Evolutionary conservation across 2,113 vertebrate species (phyloP).

Genomic region (Boulengeromyrus knoepffleri): DNA sequence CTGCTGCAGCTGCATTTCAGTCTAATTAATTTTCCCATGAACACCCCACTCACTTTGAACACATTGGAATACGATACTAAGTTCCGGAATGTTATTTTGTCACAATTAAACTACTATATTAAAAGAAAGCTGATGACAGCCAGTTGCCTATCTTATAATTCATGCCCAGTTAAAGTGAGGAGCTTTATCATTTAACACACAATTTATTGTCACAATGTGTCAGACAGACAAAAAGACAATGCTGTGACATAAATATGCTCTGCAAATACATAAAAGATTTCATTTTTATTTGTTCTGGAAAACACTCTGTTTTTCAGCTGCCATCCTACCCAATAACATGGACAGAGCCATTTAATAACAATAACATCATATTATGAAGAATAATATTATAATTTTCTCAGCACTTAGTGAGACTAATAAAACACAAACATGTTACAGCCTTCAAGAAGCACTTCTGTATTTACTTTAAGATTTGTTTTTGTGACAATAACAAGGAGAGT

Average conservation of each 20-base stretch:
- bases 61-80: background rate
- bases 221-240: background rate
- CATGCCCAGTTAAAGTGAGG: background rate
- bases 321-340: background rate
- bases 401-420: background rate
- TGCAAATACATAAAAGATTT: background rate
- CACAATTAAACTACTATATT: background rate
- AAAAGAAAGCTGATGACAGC: background rate
- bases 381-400: background rate
- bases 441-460: background rate
- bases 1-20: background rate
- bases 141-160: background rate
- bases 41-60: background rate
- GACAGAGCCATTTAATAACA: background rate
- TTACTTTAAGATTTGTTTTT: conserved; percentile 13
- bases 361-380: background rate
- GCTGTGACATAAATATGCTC: background rate
- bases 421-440: background rate
- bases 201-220: background rate
- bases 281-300: background rate
- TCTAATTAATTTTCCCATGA: background rate
- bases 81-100: background rate
- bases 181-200: background rate
- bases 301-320: background rate
- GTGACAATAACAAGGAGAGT: background rate